These are phyloP conservation scores for Festucalex cinctus DNA, from an alignment of 2,113 vertebrate species.

Conservation along the genomic window DNA sequence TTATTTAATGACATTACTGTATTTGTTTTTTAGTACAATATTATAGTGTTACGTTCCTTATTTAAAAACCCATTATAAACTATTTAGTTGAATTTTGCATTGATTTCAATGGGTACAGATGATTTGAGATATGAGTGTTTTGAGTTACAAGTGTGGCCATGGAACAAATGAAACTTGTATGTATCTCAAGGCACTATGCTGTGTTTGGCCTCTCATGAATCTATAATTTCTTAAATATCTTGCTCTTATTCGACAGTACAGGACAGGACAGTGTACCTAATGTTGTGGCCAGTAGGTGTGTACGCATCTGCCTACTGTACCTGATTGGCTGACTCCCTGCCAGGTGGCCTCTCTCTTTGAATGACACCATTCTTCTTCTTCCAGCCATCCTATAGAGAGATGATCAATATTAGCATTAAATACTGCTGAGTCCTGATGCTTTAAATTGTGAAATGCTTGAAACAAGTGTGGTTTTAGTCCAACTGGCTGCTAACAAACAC, in stretches of 20 bases:
- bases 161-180: no score
- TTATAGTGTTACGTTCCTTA: no score
- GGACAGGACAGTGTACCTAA: neutral
- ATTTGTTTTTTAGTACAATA: no score
- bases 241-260: neutral
- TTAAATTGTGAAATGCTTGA: neutral
- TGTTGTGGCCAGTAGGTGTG: neutral
- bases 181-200: no score
- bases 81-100: no score
- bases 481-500: neutral
- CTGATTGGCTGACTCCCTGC: slow-evolving; percentile 70
- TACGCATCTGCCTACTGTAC: slow-evolving; percentile 41
- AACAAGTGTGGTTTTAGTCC: slow-evolving; percentile 6
- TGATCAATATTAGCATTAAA: slow-evolving; percentile 8
- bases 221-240: no score
- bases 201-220: no score
- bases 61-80: no score
- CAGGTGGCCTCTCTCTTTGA: slow-evolving; percentile 68
- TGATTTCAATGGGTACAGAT: no score
- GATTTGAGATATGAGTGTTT: no score
- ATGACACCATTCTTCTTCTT: slow-evolving; percentile 73
- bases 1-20: no score
- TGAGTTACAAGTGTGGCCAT: no score
- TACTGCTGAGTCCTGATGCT: neutral
- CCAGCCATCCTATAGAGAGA: slow-evolving; percentile 52